Base-by-base conservation (phyloP, 2,113 vertebrate species). In the Haemorhous mexicanus region DNA sequence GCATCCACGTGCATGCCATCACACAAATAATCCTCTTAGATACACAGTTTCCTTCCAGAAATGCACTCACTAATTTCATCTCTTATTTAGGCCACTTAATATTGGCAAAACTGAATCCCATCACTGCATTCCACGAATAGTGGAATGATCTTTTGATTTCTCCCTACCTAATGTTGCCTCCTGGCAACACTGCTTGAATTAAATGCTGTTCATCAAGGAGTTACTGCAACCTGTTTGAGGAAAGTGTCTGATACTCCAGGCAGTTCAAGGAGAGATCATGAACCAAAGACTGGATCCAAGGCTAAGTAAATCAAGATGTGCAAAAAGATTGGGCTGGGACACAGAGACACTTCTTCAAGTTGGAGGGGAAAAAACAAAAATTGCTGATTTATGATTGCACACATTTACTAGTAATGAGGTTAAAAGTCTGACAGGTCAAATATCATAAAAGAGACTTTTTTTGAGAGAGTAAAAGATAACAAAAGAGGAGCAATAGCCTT, bases 81-180 rank as follows among this genome's bases (percentile, higher is more conserved):
- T 72, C 13, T 75, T 11, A 59, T 9, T 67, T 70, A 41, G 0
- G 1, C 50, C 37, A 26, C 20, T 59, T 1, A 0, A 2, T 46
- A 16, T 7, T 52, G 52, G 22, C 35, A 91, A 55, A 82, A 68
- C 30, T 3, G 3, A 20, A 33, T 39, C 26, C n/a, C 43, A 43
- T 22, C 15, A 18, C 22, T 63, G 66, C 75, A 53, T 59, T 87
- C 26, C 70, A 79, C 33, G 68, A 44, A n/a, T 5, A 33, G 10
- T 21, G 35, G 35, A 78, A 39, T 79, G 26, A 27, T 59, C 44
- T 47, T 77, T 35, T 0, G 3, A 21, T 16, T 22, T 63, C 28
- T 84, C 43, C 47, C 39, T 67, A 15, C 11, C 13, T 55, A 30
- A 27, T 32, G 4, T 30, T 75, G 35, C 66, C 49, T 90, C 24